phyloP scores from a whole-genome alignment of 2,797 vertebrate genomes.

The Mallotus villosus region DNA sequence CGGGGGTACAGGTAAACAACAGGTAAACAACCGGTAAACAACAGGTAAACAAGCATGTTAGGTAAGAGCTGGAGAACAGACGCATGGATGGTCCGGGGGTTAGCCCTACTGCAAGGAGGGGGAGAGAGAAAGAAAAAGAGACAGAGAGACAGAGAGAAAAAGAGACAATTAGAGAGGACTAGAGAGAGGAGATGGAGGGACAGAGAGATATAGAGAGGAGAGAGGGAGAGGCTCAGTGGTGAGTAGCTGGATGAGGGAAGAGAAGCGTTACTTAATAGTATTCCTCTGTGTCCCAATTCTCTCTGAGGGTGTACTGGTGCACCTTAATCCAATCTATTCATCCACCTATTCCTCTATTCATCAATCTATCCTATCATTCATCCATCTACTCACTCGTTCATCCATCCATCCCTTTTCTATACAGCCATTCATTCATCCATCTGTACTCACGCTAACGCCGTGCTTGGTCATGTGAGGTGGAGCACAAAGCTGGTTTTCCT shows the following conservation, averaged over 20 bases:
- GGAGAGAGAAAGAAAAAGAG: background rate
- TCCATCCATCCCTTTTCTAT: too few relatives aligned
- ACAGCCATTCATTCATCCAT: too few relatives aligned
- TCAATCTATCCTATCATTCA: too few relatives aligned
- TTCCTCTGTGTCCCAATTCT: too few relatives aligned
- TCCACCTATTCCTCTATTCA: too few relatives aligned
- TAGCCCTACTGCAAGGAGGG: background rate
- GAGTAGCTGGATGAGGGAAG: background rate
- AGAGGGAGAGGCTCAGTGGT: background rate
- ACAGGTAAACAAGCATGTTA: background rate
- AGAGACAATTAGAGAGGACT: background rate
- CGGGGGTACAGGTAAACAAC: background rate
- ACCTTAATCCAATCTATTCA: too few relatives aligned
- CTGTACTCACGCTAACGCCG: too few relatives aligned
- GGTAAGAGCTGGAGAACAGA: background rate
- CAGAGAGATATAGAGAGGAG: background rate
- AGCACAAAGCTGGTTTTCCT: too few relatives aligned
- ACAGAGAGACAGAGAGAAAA: background rate
- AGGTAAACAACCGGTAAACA: slow-evolving; percentile 24
- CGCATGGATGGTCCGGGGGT: background rate
- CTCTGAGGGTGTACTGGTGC: too few relatives aligned
- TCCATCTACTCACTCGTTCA: too few relatives aligned
- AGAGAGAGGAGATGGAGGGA: too few relatives aligned
- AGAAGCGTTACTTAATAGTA: background rate
- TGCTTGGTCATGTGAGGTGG: too few relatives aligned